phyloP scores from a whole-genome alignment of 2,113 vertebrate species.

The Rhizomys pruinosus region DNA sequence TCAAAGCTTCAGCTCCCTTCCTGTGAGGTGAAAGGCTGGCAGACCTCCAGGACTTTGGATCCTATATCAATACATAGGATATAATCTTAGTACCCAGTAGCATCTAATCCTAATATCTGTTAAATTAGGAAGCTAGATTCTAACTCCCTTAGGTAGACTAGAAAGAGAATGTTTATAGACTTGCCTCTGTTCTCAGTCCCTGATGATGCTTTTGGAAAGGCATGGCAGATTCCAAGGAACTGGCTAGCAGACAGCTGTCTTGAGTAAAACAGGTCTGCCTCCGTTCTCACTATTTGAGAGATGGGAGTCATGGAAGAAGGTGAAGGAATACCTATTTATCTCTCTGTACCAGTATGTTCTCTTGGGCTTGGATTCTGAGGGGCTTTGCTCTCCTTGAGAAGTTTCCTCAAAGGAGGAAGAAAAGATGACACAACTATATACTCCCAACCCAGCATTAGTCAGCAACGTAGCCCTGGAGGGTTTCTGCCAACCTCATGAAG shows the following conservation, averaged over 20 bases:
- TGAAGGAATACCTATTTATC: background rate
- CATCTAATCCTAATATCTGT: background rate
- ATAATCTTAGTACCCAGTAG: background rate
- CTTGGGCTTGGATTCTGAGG: background rate
- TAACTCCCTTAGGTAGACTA: background rate
- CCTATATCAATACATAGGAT: background rate
- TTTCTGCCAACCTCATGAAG: background rate
- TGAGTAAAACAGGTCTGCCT: background rate
- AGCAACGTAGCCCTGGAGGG: background rate
- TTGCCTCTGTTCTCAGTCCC: constrained; percentile 14
- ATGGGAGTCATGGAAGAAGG: background rate
- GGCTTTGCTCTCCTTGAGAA: background rate
- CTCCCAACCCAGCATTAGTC: background rate
- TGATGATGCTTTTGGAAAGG: background rate
- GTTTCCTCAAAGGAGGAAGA: background rate
- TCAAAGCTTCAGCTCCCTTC: background rate
- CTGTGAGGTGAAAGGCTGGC: background rate
- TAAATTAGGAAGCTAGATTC: background rate
- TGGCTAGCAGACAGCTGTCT: background rate
- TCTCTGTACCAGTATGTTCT: fast-evolving
- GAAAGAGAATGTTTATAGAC: no score
- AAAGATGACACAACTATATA: background rate
- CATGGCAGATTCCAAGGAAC: background rate
- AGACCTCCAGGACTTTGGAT: background rate
- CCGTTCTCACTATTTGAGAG: background rate